Base-by-base conservation (phyloP, 2,797 vertebrate species). In the Coccyzus lansbergi region DNA sequence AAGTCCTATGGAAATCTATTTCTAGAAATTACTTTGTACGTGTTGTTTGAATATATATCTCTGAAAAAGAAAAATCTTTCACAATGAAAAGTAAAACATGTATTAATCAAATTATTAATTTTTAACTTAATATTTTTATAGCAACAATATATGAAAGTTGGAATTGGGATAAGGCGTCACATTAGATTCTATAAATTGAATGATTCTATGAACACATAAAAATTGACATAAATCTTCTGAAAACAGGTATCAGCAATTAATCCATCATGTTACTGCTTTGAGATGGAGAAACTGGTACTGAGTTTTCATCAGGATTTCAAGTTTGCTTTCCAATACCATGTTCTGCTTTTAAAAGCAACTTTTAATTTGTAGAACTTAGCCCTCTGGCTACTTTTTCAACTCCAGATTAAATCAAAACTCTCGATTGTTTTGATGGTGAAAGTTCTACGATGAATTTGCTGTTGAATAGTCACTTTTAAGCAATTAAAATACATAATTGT, bases 151-250 rank as follows among this genome's bases (percentile, higher is more conserved):
- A 36, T 28, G 15, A 80, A 83, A 77, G 15, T 17, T 38, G 82
- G 20, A 77, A 76, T 10, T 63, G 24, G 12, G 10, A 25, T 83
- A 26, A 40, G 24, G 5, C 59, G 10, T 62, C 33, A 34, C 49
- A 48, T n/a, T 40, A 85, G 19, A 53, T 58, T n/a, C 15, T 26
- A 24, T 5, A n/a, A 42, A 48, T 0, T n/a, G 29, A 42, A 48
- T 0, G 19, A 53, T 58, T n/a, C 14, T 26, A 24, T 5, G 29
- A 42, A 48, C 0, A 0, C 7, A 46, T 36, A 51, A 75, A 44
- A 55, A 38, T 6, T 25, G 18, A 48, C 13, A 15, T 9, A 2
- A 29, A 38, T 88, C 83, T 52, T 89, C 26, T 64, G 24, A 81
- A 51, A 52, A 36, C 6, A 19, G 10, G 7, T 19, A 59, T 25